Conservation (phyloP, 2,113 vertebrate genomes). For the Catharus bicknelli region DNA sequence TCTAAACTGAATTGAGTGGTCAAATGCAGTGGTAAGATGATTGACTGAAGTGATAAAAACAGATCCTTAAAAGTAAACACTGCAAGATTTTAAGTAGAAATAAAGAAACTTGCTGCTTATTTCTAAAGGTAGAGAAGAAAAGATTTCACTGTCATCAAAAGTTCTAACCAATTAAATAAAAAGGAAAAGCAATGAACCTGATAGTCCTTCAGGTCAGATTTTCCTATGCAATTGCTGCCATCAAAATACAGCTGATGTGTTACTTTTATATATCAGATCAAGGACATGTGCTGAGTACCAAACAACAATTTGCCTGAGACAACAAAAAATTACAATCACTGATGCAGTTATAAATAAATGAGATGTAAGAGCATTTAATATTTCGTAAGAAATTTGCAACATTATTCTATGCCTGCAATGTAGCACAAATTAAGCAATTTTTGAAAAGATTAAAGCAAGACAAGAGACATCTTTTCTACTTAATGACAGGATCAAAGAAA, state of each 20-base stretch:
- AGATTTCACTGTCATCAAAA: neutral
- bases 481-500: neutral
- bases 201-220: neutral
- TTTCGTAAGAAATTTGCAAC: neutral
- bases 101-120: neutral
- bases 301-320: conserved; percentile 6
- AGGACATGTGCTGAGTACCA: neutral
- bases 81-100: neutral
- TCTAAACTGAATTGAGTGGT: neutral
- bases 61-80: neutral
- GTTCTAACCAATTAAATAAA: neutral
- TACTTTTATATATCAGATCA: neutral
- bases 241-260: conserved; percentile 21
- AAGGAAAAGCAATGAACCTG: neutral
- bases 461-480: conserved; percentile 11
- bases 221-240: neutral
- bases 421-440: neutral
- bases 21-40: neutral
- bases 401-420: neutral
- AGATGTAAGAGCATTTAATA: neutral
- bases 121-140: neutral
- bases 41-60: neutral
- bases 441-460: neutral
- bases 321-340: conserved; percentile 6
- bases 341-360: neutral